Percentiles rank a stretch among this genome's conserved stretches.
Evolutionary conservation across 1,140 invertebrate genomes (phyloP).

Genomic region (Hermetia illucens): DNA sequence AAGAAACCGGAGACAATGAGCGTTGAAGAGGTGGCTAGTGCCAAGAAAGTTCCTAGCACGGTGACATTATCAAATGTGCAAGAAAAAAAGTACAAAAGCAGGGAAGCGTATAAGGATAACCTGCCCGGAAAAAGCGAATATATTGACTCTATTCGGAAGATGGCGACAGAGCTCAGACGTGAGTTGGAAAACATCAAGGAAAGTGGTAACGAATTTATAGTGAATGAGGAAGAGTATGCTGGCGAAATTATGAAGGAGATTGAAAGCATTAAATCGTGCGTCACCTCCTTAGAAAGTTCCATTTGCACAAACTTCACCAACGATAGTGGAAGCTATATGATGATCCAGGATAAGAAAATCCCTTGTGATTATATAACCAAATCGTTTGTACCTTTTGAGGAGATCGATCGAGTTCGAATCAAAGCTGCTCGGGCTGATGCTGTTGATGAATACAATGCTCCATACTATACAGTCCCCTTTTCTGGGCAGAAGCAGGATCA

Average conservation of each 20-base stretch:
- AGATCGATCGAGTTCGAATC: slow-evolving; percentile 22
- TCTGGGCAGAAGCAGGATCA: slow-evolving; percentile 22
- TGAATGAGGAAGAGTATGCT: slow-evolving; percentile 13
- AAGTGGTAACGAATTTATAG: no score
- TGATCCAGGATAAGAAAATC: slow-evolving; percentile 18
- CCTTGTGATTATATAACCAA: slow-evolving; percentile 25
- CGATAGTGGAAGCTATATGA: slow-evolving; percentile 24
- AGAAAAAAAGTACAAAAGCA: no score
- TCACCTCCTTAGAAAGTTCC: slow-evolving; percentile 23
- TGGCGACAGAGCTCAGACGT: no score
- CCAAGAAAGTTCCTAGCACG: no score
- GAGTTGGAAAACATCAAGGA: no score
- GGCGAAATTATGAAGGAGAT: slow-evolving; percentile 22
- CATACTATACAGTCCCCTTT: slow-evolving; percentile 20
- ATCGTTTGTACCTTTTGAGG: slow-evolving; percentile 24
- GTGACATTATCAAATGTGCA: no score
- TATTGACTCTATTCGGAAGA: no score
- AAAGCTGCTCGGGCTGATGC: slow-evolving; percentile 18
- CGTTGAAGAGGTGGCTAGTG: no score
- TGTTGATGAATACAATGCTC: slow-evolving; percentile 17
- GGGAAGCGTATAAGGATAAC: no score
- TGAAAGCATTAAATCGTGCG: slow-evolving; percentile 21
- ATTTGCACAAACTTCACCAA: slow-evolving; percentile 22
- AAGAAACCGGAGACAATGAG: no score
- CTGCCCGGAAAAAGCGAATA: no score